Conservation (phyloP, 2,888 invertebrate genomes). For the Amphipyra berbera region DNA sequence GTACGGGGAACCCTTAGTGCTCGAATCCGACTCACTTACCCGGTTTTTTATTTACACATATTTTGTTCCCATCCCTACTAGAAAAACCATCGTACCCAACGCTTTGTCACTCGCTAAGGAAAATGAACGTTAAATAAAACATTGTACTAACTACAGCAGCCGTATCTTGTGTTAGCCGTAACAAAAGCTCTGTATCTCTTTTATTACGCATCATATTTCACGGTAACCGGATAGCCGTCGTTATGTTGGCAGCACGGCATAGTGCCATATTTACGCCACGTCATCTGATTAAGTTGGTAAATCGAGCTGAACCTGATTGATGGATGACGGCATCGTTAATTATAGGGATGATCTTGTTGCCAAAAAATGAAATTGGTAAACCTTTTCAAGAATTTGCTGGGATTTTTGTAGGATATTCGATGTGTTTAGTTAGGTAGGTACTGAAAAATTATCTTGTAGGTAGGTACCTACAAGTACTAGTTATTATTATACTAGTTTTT, state of each 20-base stretch:
- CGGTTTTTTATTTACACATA: too few relatives aligned
- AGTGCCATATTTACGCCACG: slow-evolving; percentile 61
- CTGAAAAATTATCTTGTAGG: too few relatives aligned
- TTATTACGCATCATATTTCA: slow-evolving; percentile 53
- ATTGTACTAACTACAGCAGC: not conserved
- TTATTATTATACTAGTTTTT: too few relatives aligned
- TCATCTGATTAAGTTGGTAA: slow-evolving; percentile 80
- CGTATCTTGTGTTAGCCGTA: slow-evolving; percentile 9
- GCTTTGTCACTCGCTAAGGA: not conserved
- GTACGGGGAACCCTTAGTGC: too few relatives aligned
- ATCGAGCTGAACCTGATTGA: slow-evolving; percentile 77
- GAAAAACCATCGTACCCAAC: not conserved
- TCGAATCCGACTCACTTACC: too few relatives aligned
- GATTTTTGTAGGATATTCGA: not conserved
- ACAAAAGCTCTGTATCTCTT: slow-evolving; percentile 34
- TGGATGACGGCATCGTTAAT: slow-evolving; percentile 73
- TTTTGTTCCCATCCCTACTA: not conserved
- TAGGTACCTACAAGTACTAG: too few relatives aligned
- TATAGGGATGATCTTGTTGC: slow-evolving; percentile 57
- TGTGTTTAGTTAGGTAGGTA: slow-evolving; percentile 1
- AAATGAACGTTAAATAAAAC: not conserved
- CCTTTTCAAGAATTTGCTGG: slow-evolving; percentile 7
- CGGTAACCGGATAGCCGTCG: slow-evolving; percentile 46
- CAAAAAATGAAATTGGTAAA: slow-evolving; percentile 34
- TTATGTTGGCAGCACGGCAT: slow-evolving; percentile 27